These are phyloP conservation scores for Saturnia pavonia DNA, from an alignment of 2,888 invertebrate genomes.

Conservation along the genomic window DNA sequence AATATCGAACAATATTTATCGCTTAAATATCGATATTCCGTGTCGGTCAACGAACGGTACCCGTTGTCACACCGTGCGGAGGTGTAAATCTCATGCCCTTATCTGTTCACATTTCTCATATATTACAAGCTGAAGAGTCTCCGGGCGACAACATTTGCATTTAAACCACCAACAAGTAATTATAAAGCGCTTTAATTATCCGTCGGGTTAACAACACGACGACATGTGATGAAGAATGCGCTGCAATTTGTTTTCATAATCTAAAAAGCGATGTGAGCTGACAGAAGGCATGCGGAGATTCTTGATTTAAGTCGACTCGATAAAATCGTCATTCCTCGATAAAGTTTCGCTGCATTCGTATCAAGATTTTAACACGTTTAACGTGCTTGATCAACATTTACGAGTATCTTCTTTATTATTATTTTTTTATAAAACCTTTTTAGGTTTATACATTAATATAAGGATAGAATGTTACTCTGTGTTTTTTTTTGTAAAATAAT, in stretches of 20 bases:
- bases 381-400: conserved; percentile 14
- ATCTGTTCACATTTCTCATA: conserved; percentile 71
- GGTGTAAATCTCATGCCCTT: conserved; percentile 74
- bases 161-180: conserved; percentile 71
- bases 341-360: conserved; percentile 15
- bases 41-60: conserved; percentile 62
- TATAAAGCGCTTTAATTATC: conserved; percentile 72
- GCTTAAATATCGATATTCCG: conserved; percentile 21
- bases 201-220: conserved; percentile 56
- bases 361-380: conserved; percentile 14
- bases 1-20: conserved; percentile 18
- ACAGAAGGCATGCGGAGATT: conserved; percentile 18
- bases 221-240: conserved; percentile 60
- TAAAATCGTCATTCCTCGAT: conserved; percentile 19
- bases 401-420: background rate
- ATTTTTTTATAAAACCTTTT: conserved; percentile 7
- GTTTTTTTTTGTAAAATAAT: too few species aligned
- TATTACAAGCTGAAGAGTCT: conserved; percentile 51
- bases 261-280: conserved; percentile 42
- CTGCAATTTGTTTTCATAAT: conserved; percentile 73
- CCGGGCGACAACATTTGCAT: conserved; percentile 77
- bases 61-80: conserved; percentile 55
- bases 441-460: conserved; percentile 1
- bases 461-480: too few species aligned
- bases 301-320: conserved; percentile 24